Evolutionary conservation across 2,113 vertebrate species (phyloP).

Genomic region (Rhineura floridana): DNA sequence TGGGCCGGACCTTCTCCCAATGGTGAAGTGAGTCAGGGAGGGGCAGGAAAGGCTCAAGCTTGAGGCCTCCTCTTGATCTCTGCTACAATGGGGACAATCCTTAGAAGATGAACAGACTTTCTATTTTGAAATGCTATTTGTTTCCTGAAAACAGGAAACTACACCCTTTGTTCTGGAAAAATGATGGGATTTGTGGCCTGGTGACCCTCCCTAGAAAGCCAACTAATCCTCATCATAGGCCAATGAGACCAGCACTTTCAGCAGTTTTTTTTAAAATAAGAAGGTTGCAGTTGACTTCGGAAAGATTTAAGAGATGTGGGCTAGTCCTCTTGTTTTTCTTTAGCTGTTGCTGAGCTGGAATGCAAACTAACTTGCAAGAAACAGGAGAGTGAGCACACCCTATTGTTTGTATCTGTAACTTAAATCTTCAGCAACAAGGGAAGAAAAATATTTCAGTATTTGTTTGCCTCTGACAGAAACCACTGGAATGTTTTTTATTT

Average conservation of each 20-base stretch:
- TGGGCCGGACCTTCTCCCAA: not conserved
- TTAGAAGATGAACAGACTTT: not conserved
- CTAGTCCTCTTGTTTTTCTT: constrained; percentile 61
- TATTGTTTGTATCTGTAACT: constrained; percentile 4
- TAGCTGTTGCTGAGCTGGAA: constrained; percentile 57
- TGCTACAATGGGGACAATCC: not conserved
- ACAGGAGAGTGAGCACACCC: not conserved
- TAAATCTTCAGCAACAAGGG: constrained; percentile 37
- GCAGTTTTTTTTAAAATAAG: constrained; percentile 61
- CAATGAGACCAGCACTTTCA: constrained; percentile 61
- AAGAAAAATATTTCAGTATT: constrained; percentile 37
- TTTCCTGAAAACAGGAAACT: constrained; percentile 27
- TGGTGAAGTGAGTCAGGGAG: not conserved
- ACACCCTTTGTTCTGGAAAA: constrained; percentile 53
- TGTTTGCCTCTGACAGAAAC: constrained; percentile 46
- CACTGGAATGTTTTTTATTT: constrained; percentile 50
- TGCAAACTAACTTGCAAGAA: constrained; percentile 39
- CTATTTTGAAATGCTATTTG: not conserved
- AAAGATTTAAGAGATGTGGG: constrained; percentile 54
- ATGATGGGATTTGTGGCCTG: constrained; percentile 67
- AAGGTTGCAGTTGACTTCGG: constrained; percentile 46
- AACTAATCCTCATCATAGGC: constrained; percentile 61
- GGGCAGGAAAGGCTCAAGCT: not conserved
- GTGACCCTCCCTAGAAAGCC: constrained; percentile 60
- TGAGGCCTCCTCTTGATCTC: too few relatives aligned